Evolutionary conservation across 2,113 vertebrate genomes (phyloP), one percentile per base, ranked within the genome.

Genomic region (Halcyon malimbica): DNA sequence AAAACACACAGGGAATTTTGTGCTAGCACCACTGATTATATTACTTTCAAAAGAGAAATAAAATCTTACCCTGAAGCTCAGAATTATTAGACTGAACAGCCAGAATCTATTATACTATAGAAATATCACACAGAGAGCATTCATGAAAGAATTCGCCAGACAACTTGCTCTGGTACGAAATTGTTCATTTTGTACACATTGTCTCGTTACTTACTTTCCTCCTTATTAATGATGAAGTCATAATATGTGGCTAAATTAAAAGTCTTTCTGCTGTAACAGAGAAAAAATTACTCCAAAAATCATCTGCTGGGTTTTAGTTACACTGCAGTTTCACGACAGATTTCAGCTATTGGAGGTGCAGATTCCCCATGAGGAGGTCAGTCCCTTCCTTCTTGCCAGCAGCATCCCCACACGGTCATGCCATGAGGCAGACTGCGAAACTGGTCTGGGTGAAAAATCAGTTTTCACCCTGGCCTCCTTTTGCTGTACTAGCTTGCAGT

Each of bases 31-130:
- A 96, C 90, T 97, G 97, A 96, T 97, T 96, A 97, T 97, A 97
- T 96, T 97, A 97, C 85, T 95, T 97, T 97, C 93, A 96, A 97
- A 97, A 97, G 96, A 97, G 96, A 97, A 97, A 97, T 97, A 97
- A 97, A 97, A 96, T 96, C 93, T 94, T 95, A 97, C 92, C 95
- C 95, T 89, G 89, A 97, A 97, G 94, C 95, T 96, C 93, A 74
- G 92, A 96, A 97, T 97, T 97, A 97, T 97, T 97, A 97, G 84
- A 96, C 79, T 90, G 96, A 97, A 87, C 97, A 96, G 97, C 93
- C 86, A 97, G 96, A 96, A 95, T 96, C 94, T 96, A 96, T 97
- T 97, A 94, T 96, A 78, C 44, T 94, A 94, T 96, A 97, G 95
- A 95, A 97, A 93, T 93, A 96, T 94, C 96, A 96, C 96, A 97